Evolutionary conservation across 2,797 vertebrate species (phyloP).

Genomic region (Pseudopleuronectes americanus): DNA sequence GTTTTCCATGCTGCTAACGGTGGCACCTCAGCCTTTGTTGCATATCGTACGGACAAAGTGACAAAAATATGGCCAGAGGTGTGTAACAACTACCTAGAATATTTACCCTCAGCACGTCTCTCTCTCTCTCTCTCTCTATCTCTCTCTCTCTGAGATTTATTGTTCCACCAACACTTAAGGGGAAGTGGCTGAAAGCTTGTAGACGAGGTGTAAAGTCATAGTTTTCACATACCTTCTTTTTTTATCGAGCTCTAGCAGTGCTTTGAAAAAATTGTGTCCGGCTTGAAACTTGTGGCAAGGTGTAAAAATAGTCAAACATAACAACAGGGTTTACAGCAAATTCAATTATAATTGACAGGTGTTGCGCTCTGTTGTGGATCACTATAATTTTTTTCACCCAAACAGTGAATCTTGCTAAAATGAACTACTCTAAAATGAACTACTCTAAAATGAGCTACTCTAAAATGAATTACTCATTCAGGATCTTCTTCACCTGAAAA

Average conservation of each 20-base stretch:
- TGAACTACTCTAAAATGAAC: too few species aligned
- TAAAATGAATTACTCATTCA: neutral
- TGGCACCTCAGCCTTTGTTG: slow-evolving; percentile 57
- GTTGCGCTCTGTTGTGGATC: slow-evolving; percentile 3
- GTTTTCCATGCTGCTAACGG: slow-evolving; percentile 66
- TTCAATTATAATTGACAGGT: slow-evolving; percentile 8
- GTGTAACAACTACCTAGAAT: slow-evolving; percentile 48
- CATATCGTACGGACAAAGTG: slow-evolving; percentile 48
- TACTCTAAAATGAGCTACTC: too few species aligned
- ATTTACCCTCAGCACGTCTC: slow-evolving; percentile 41
- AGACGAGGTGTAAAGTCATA: slow-evolving; percentile 59
- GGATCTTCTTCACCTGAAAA: neutral
- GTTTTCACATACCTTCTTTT: slow-evolving; percentile 49
- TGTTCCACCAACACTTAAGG: slow-evolving; percentile 33
- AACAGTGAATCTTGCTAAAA: neutral
- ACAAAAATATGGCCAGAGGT: slow-evolving; percentile 64
- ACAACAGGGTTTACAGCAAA: slow-evolving; percentile 26
- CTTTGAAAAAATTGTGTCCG: slow-evolving; percentile 19
- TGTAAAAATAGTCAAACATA: slow-evolving; percentile 12
- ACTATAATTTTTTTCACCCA: neutral
- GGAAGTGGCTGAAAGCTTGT: slow-evolving; percentile 30
- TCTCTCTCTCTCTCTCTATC: slow-evolving; percentile 2
- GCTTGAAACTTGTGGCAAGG: slow-evolving; percentile 24
- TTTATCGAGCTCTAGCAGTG: slow-evolving; percentile 19
- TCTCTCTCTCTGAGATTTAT: slow-evolving; percentile 31